Conservation (phyloP, 1,140 invertebrate genomes). For the Wasmannia auropunctata region DNA sequence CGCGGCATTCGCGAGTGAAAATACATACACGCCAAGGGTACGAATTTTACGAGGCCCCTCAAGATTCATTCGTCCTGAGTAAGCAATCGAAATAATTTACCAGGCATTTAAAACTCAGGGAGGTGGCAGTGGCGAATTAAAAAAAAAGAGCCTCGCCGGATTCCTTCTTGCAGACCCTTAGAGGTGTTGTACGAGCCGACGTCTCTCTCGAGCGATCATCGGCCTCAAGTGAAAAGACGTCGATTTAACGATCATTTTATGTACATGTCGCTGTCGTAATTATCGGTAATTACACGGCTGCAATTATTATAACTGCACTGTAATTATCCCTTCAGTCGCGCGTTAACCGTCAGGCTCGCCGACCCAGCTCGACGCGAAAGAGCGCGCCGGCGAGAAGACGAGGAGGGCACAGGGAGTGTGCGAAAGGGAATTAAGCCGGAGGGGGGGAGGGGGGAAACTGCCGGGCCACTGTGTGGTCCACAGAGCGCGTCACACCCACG, state of each 20-base stretch:
- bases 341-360: not conserved
- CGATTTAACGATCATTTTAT: conserved; percentile 18
- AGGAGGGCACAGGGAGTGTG: too few relatives aligned
- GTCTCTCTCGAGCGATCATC: not conserved
- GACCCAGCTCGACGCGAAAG: conserved; percentile 18
- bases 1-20: not conserved
- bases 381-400: conserved; percentile 30
- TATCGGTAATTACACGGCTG: not conserved
- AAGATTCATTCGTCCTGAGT: conserved; percentile 7
- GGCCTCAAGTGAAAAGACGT: not conserved
- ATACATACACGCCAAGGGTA: not conserved
- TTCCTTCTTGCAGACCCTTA: not conserved
- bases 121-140: not conserved
- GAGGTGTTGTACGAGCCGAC: not conserved
- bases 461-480: conserved; percentile 50
- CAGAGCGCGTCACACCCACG: conserved; percentile 51
- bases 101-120: not conserved
- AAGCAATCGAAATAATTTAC: conserved; percentile 20
- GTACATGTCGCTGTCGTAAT: not conserved
- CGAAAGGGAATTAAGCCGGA: too few relatives aligned
- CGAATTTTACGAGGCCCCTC: conserved; percentile 9
- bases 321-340: conserved; percentile 29
- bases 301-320: not conserved
- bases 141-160: not conserved
- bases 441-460: conserved; percentile 3